phyloP scores from a whole-genome alignment of 2,113 vertebrate species.

The Camelus bactrianus region DNA sequence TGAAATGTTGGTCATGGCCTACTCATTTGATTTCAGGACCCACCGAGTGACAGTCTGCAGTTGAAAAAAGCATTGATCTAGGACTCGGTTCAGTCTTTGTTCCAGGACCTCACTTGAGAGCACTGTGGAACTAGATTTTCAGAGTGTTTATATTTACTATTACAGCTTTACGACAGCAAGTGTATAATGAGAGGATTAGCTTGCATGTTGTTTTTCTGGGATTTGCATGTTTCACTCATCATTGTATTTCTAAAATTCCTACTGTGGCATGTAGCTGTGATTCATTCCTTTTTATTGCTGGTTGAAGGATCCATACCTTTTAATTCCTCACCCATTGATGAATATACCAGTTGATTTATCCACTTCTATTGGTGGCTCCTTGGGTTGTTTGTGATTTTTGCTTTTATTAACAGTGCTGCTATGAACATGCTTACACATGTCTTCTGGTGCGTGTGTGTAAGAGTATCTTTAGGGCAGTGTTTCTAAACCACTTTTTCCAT shows the following conservation, averaged over 20 bases:
- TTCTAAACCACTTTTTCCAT: background rate
- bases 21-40: background rate
- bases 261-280: background rate
- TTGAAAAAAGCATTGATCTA: background rate
- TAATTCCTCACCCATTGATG: background rate
- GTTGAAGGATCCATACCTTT: background rate
- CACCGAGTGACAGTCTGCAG: background rate
- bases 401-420: background rate
- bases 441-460: background rate
- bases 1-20: constrained; percentile 11
- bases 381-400: background rate
- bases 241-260: background rate
- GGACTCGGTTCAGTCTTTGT: background rate
- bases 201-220: constrained; percentile 1
- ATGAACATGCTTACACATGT: background rate
- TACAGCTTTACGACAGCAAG: background rate
- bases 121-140: background rate
- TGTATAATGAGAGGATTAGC: background rate
- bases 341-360: background rate
- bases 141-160: background rate
- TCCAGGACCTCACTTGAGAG: background rate
- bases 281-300: background rate
- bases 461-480: background rate
- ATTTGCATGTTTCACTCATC: background rate
- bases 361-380: background rate